A percentile compares a stretch with the other conserved stretches of the same genome.
phyloP scores from a whole-genome alignment of 1,140 invertebrate genomes.

The Drosophila lacertosa region DNA sequence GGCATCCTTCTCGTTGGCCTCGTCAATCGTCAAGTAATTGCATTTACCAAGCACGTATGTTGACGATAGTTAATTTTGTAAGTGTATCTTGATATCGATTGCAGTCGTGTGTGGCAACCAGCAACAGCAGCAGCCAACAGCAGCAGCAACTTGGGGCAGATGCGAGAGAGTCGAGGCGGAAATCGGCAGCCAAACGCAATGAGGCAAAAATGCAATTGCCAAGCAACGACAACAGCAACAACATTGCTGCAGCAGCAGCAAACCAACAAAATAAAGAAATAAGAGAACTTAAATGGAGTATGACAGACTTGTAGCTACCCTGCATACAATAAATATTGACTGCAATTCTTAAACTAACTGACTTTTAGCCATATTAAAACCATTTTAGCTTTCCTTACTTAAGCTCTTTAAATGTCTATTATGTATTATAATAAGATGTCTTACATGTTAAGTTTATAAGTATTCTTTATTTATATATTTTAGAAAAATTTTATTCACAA shows the following conservation, averaged over 20 bases:
- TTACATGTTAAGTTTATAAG: too few species aligned
- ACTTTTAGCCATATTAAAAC: too few species aligned
- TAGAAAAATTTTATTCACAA: too few species aligned
- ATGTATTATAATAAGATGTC: too few species aligned
- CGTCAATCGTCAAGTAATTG: constrained; percentile 81
- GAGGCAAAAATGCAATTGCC: constrained; percentile 75
- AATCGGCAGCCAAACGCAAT: constrained; percentile 54
- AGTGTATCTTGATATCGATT: constrained; percentile 82
- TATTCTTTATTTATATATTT: too few species aligned
- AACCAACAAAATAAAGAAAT: constrained; percentile 1
- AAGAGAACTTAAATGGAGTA: neutral
- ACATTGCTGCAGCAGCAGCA: constrained; percentile 21
- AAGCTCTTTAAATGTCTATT: too few species aligned
- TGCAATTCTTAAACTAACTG: too few species aligned
- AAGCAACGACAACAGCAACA: constrained; percentile 37
- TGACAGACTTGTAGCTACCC: neutral
- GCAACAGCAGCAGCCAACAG: constrained; percentile 15
- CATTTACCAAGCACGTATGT: constrained; percentile 81
- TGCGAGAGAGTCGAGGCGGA: constrained; percentile 31
- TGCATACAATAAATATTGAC: neutral
- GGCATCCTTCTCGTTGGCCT: constrained; percentile 13
- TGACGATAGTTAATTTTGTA: constrained; percentile 83
- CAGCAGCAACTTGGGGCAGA: constrained; percentile 9
- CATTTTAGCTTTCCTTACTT: too few species aligned
- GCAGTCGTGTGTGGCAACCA: constrained; percentile 52